phyloP scores from a whole-genome alignment of 2,797 vertebrate genomes.

The Champsocephalus esox region DNA sequence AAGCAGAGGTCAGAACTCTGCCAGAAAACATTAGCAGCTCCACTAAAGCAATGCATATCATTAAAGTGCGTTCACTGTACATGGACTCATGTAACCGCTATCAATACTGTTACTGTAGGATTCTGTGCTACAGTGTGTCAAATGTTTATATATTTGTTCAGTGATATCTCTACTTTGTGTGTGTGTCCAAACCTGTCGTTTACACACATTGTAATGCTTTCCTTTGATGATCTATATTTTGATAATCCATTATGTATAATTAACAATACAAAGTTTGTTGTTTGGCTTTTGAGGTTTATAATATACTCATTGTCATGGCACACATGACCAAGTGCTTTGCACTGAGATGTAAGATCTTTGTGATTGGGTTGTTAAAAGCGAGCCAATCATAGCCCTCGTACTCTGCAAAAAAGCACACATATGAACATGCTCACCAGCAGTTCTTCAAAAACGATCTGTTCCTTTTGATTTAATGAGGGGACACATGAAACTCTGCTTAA shows the following conservation, averaged over 20 bases:
- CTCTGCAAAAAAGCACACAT: neutral
- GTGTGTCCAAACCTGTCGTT: no score
- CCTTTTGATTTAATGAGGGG: conserved; percentile 58
- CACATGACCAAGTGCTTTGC: conserved; percentile 16
- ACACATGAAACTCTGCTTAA: conserved; percentile 55
- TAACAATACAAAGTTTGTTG: no score
- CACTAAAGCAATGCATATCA: neutral
- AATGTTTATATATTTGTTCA: neutral
- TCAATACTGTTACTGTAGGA: no score
- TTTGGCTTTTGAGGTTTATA: no score
- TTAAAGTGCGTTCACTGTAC: neutral
- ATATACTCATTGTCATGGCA: neutral
- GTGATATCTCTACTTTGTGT: no score
- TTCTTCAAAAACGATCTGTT: conserved; percentile 50
- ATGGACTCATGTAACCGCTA: no score
- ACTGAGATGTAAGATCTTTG: conserved; percentile 14
- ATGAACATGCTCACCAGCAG: conserved; percentile 23
- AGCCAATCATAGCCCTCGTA: conserved; percentile 8
- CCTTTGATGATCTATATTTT: no score
- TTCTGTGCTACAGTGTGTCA: neutral
- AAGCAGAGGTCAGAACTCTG: conserved; percentile 18
- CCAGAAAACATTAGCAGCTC: neutral
- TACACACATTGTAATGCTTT: neutral
- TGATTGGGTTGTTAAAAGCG: neutral
- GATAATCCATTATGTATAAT: no score